Percentiles rank a stretch among this genome's conserved stretches.
phyloP scores from a whole-genome alignment of 2,797 vertebrate genomes.

The Spinus pinus region DNA sequence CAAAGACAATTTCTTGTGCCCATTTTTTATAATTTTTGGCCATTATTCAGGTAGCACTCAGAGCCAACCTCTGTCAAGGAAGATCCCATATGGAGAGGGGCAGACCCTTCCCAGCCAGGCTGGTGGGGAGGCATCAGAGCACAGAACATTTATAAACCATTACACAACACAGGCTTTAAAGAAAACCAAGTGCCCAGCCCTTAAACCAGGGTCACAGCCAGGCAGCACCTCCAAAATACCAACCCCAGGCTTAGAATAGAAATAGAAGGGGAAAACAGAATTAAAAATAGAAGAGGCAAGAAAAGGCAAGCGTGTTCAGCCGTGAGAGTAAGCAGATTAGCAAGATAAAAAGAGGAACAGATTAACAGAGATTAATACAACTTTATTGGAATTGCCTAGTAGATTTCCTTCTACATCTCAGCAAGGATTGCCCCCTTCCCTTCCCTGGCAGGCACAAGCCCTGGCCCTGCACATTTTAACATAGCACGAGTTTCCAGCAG shows the following conservation, averaged over 20 bases:
- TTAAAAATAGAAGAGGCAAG: neutral
- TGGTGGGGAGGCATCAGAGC: neutral
- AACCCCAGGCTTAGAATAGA: neutral
- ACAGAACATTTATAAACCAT: neutral
- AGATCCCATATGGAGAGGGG: neutral
- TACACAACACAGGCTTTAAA: accelerated
- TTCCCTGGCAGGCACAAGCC: neutral
- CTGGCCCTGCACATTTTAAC: neutral
- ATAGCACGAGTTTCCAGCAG: neutral
- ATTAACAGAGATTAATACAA: neutral
- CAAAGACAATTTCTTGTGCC: neutral
- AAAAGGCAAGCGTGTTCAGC: neutral
- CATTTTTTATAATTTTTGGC: neutral
- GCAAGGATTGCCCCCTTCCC: neutral
- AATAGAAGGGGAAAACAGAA: neutral
- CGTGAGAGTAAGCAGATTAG: neutral
- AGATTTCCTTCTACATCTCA: neutral
- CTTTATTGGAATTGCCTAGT: constrained; percentile 34
- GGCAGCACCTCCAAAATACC: neutral
- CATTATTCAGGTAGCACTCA: neutral
- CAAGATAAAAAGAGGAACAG: neutral
- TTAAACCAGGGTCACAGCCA: neutral
- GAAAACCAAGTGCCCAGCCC: neutral
- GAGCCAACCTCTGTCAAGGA: neutral
- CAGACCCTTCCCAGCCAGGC: neutral